Base-by-base conservation (phyloP, 2,113 vertebrate genomes). In the Mirza zaza region DNA sequence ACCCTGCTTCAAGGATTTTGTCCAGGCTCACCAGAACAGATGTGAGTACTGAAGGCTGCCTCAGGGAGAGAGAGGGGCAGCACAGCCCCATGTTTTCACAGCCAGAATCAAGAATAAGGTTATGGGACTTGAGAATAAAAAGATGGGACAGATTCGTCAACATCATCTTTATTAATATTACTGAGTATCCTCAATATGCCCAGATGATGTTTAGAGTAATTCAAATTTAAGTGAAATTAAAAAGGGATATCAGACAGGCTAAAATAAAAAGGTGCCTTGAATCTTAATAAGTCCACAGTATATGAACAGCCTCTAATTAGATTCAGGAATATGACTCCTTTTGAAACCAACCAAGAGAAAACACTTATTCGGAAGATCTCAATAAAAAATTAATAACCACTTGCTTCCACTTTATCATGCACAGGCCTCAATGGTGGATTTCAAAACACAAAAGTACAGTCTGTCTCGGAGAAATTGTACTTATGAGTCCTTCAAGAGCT, bases 151-250 rank as follows among this genome's bases (percentile, higher is more conserved):
- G 79, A 94, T 87, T 90, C 21, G 6, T 95, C 94, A 95, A 89
- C 77, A 93, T 87, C 85, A 92, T 93, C 82, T 76, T 87, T 87
- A 96, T 94, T 96, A 97, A 81, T 61, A 98, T 93, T 57, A 89
- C 39, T 73, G 65, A 95, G 50, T 91, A 88, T 79, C 93, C 96
- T 94, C 96, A 89, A 81, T 94, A 93, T 93, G 63, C 87, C 73
- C 85, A 95, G 95, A 94, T 83, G 89, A 97, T 94, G 91, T 96
- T 92, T 97, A 93, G 63, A 94, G 68, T 97, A 96, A 97, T 96
- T 97, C 94, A 96, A 96, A 98, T 96, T 95, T 97, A 97, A 97
- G 94, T 96, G 93, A 97, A 97, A 97, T 97, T 97, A 96, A 91
- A 98, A 97, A 96, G 45, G 45, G 91, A 81, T 96, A 97, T 96